A percentile compares a stretch with the other conserved stretches of the same genome.
Evolutionary conservation across 64 coral and sea anemone genomes (phyloP).

Genomic region (Acropora yongei): DNA sequence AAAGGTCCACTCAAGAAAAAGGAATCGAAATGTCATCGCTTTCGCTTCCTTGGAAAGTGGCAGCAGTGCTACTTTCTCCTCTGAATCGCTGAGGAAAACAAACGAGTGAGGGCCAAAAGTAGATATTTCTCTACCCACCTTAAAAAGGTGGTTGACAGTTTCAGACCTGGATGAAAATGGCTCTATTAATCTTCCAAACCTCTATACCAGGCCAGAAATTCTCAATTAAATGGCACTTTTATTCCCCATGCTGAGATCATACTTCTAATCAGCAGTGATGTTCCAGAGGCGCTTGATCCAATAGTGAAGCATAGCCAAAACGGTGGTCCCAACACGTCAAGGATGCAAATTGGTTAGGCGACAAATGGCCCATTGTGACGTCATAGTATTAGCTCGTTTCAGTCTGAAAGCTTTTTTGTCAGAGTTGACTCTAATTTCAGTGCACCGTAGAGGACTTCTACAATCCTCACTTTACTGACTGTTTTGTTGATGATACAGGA

Average conservation of each 20-base stretch:
- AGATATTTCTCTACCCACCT: too few species aligned
- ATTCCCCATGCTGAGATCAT: conserved; percentile 20
- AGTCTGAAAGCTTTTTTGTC: background rate
- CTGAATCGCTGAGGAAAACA: too few species aligned
- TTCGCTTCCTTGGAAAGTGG: too few species aligned
- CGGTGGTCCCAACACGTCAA: conserved; percentile 25
- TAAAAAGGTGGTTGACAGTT: too few species aligned
- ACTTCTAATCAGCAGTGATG: conserved; percentile 3
- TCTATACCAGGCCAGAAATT: conserved; percentile 15
- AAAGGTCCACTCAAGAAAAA: too few species aligned
- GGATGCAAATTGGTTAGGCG: conserved; percentile 12
- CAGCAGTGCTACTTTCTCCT: too few species aligned
- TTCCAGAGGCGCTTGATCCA: conserved; percentile 29
- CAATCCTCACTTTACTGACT: background rate
- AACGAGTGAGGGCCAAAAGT: too few species aligned
- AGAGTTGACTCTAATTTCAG: background rate
- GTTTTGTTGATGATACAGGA: background rate
- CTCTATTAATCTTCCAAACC: background rate
- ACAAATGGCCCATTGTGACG: conserved; percentile 18
- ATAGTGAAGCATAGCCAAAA: background rate
- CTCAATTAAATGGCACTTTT: background rate
- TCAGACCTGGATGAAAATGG: background rate
- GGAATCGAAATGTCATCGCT: too few species aligned
- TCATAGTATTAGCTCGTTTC: background rate
- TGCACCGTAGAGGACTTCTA: background rate